phyloP scores from a whole-genome alignment of 2,888 invertebrate genomes.

The Limnephilus lunatus region DNA sequence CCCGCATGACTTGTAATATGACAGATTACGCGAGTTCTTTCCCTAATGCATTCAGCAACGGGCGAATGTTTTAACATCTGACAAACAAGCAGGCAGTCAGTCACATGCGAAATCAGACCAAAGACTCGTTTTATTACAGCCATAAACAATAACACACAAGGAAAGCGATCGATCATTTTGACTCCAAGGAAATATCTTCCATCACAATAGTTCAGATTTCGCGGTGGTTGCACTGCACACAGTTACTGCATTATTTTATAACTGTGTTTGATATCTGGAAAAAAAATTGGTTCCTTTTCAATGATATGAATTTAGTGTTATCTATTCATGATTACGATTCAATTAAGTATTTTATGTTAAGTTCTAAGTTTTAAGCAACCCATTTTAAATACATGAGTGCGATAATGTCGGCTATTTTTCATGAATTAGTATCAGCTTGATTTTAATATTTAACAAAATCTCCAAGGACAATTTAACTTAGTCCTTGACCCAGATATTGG shows the following conservation, averaged over 20 bases:
- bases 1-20: conserved; percentile 34
- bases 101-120: neutral
- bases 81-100: neutral
- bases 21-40: conserved; percentile 48
- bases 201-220: neutral
- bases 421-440: too few relatives aligned
- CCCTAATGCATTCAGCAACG: conserved; percentile 28
- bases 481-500: too few relatives aligned
- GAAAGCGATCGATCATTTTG: neutral
- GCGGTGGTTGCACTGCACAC: neutral
- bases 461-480: too few relatives aligned
- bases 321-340: too few relatives aligned
- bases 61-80: conserved; percentile 22
- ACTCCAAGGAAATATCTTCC: neutral
- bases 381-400: neutral
- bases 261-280: neutral
- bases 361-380: neutral
- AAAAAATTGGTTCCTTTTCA: neutral
- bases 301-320: neutral
- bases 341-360: too few relatives aligned
- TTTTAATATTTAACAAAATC: neutral
- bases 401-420: too few relatives aligned
- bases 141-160: neutral
- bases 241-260: neutral
- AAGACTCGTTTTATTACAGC: neutral